Evolutionary conservation across 2,113 vertebrate genomes (phyloP).

Genomic region (Vulpes lagopus): DNA sequence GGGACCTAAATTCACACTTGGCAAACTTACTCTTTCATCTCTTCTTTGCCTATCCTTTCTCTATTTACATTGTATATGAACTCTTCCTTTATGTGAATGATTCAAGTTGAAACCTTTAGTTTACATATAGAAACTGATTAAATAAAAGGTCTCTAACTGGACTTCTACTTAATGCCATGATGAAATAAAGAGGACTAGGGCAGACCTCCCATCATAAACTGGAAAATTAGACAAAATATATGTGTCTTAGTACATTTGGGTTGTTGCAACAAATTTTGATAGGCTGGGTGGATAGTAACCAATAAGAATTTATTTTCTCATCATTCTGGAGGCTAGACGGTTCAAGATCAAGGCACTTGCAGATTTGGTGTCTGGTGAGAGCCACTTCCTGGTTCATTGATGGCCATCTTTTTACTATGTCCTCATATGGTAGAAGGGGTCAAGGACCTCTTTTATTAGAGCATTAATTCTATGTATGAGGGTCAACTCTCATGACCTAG

Average conservation of each 20-base stretch:
- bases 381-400: neutral
- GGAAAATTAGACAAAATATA: neutral
- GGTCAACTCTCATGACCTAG: neutral
- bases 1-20: neutral
- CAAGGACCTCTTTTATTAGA: neutral
- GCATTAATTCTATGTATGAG: neutral
- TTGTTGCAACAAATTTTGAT: neutral
- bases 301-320: neutral
- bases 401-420: neutral
- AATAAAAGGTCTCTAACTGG: neutral
- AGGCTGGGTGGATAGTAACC: neutral
- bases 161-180: neutral
- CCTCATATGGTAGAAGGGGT: neutral
- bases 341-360: neutral
- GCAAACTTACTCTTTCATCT: neutral
- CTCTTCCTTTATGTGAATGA: neutral
- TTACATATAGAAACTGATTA: conserved; percentile 14
- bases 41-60: neutral
- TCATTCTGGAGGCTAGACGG: neutral
- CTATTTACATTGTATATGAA: neutral
- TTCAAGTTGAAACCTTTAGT: neutral
- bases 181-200: neutral
- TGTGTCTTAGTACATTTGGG: neutral
- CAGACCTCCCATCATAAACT: neutral
- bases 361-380: neutral